Percentiles rank a stretch among this genome's conserved stretches.
Conservation (phyloP, 2,888 invertebrate genomes). For the Andricus quercusramuli region DNA sequence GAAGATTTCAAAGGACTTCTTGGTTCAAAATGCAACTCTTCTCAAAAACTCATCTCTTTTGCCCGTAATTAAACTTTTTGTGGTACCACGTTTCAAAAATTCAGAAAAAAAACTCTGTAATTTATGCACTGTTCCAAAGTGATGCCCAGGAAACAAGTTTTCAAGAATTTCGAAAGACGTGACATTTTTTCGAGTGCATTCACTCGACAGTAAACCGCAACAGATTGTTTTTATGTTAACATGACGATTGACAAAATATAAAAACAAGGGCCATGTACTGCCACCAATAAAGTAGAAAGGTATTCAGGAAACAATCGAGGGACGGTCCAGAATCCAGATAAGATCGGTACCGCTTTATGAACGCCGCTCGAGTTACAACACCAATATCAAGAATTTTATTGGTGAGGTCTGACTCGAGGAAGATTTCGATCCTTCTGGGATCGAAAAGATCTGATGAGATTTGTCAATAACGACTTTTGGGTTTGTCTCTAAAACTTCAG, state of each 20-base stretch:
- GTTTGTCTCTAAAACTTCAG: not conserved
- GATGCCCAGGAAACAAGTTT: not conserved
- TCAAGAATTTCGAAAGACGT: not conserved
- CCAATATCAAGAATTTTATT: slow-evolving; percentile 25
- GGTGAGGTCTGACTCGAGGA: slow-evolving; percentile 7
- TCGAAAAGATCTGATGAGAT: slow-evolving; percentile 25
- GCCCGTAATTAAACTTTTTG: too few relatives aligned
- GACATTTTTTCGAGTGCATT: slow-evolving; percentile 1
- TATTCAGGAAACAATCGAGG: slow-evolving; percentile 37
- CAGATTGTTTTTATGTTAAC: slow-evolving; percentile 31
- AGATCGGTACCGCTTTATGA: slow-evolving; percentile 24
- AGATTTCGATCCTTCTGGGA: slow-evolving; percentile 18
- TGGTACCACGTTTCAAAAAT: too few relatives aligned
- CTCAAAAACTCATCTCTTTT: too few relatives aligned
- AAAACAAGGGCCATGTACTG: slow-evolving; percentile 13
- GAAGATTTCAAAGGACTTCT: too few relatives aligned
- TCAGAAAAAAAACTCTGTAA: too few relatives aligned
- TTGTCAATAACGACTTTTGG: slow-evolving; percentile 22
- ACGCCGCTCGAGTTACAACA: not conserved
- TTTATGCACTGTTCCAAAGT: too few relatives aligned
- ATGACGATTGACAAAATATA: slow-evolving; percentile 23
- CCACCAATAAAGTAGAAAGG: slow-evolving; percentile 32
- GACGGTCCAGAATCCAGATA: slow-evolving; percentile 7
- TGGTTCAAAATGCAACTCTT: too few relatives aligned
- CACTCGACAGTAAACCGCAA: slow-evolving; percentile 23